A percentile compares a stretch with the other conserved stretches of the same genome.
phyloP scores from a whole-genome alignment of 2,888 invertebrate genomes.

The Pammene aurita region DNA sequence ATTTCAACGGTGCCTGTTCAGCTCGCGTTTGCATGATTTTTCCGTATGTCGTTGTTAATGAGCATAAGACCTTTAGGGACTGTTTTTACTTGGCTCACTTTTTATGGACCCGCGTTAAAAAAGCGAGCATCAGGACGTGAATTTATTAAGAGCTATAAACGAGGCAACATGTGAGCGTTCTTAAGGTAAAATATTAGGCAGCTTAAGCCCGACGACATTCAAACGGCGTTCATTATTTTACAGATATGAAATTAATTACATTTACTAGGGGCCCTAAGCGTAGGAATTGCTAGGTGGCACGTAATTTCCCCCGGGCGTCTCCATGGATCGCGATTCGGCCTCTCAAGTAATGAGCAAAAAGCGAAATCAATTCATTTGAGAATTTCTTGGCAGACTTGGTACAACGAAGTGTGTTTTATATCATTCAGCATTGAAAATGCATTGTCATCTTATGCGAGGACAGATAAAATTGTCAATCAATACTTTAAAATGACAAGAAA shows the following conservation, averaged over 20 bases:
- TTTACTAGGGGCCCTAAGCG: conserved; percentile 59
- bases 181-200: conserved; percentile 21
- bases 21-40: conserved; percentile 38
- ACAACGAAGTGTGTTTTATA: conserved; percentile 8
- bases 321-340: conserved; percentile 44
- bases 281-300: conserved; percentile 63
- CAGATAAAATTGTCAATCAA: conserved; percentile 30
- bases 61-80: conserved; percentile 35
- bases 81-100: conserved; percentile 19
- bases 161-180: conserved; percentile 2
- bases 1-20: conserved; percentile 48
- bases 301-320: conserved; percentile 72
- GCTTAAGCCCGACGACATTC: conserved; percentile 36
- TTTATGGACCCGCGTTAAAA: conserved; percentile 18
- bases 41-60: conserved; percentile 35
- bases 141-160: conserved; percentile 18
- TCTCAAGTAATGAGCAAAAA: conserved; percentile 43
- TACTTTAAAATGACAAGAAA: conserved; percentile 9
- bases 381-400: conserved; percentile 21
- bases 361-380: conserved; percentile 41
- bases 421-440: conserved; percentile 29
- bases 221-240: conserved; percentile 57
- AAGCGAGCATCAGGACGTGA: conserved; percentile 7
- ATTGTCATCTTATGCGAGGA: conserved; percentile 21
- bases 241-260: conserved; percentile 65